Conservation (phyloP, 2,888 invertebrate species). For the Epinotia brunnichana region DNA sequence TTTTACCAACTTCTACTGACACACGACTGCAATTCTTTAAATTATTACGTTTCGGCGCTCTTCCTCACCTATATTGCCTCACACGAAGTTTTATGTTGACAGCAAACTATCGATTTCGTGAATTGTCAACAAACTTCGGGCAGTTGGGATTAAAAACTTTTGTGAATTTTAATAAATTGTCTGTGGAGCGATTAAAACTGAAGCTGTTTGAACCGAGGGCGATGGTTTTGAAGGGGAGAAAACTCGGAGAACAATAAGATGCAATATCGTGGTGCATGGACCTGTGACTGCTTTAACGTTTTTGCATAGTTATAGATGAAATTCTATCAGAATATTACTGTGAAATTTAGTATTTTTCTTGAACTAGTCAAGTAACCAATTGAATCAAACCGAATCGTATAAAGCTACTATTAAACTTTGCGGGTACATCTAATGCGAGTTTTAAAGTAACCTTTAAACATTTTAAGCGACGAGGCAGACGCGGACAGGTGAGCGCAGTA, state of each 20-base stretch:
- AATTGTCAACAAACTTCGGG: constrained; percentile 48
- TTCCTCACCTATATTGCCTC: constrained; percentile 56
- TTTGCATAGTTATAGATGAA: background rate
- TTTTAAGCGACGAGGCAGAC: constrained; percentile 57
- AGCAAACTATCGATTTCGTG: constrained; percentile 49
- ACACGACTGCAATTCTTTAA: constrained; percentile 69
- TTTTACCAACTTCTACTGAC: constrained; percentile 68
- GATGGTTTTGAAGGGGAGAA: constrained; percentile 49
- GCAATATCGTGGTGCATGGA: constrained; percentile 63
- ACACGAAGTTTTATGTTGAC: constrained; percentile 62
- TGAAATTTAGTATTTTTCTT: too few species aligned
- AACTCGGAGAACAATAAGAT: constrained; percentile 52
- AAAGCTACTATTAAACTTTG: background rate
- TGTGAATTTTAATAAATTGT: constrained; percentile 71
- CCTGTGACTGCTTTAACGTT: background rate
- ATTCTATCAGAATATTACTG: background rate
- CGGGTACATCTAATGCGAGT: background rate
- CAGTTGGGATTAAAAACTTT: constrained; percentile 56
- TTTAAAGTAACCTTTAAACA: constrained; percentile 34
- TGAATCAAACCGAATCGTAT: background rate
- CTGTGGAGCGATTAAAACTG: constrained; percentile 70
- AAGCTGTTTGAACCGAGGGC: constrained; percentile 67
- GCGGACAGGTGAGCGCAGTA: constrained; percentile 60
- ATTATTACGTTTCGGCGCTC: constrained; percentile 69
- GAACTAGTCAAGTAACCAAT: background rate